Evolutionary conservation across 2,113 vertebrate genomes (phyloP).

Genomic region (Dicentrarchus labrax): DNA sequence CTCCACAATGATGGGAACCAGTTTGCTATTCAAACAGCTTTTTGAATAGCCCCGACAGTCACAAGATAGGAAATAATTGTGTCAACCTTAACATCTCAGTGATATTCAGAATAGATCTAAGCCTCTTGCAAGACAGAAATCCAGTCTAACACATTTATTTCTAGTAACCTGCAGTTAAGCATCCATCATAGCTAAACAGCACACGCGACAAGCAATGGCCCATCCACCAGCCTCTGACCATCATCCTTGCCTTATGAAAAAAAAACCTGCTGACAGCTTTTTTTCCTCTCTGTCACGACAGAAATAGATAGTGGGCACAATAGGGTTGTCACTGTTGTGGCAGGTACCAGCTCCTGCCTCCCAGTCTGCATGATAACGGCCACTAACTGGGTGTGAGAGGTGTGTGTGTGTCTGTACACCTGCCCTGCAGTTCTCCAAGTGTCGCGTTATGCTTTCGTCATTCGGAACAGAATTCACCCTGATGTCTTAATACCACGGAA

Average conservation of each 20-base stretch:
- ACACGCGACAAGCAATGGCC: background rate
- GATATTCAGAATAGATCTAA: background rate
- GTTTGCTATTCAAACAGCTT: background rate
- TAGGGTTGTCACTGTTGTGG: constrained; percentile 5
- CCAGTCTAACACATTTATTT: background rate
- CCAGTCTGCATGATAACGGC: constrained; percentile 19
- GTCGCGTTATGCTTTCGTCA: constrained; percentile 45
- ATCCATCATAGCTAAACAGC: background rate
- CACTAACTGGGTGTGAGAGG: constrained; percentile 17
- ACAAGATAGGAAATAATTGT: background rate
- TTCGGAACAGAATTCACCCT: constrained; percentile 41
- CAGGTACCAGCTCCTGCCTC: constrained; percentile 32
- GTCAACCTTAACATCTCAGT: background rate
- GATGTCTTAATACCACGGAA: constrained; percentile 54
- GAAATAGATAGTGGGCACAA: constrained; percentile 9
- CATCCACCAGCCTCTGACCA: constrained; percentile 9
- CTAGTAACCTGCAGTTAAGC: background rate
- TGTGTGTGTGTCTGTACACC: constrained; percentile 16
- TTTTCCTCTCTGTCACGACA: constrained; percentile 23
- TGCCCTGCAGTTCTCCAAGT: constrained; percentile 32
- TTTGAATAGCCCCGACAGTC: no score
- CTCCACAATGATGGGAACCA: background rate
- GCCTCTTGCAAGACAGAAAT: background rate
- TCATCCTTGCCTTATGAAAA: constrained; percentile 7
- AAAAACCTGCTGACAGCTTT: constrained; percentile 12